Base-by-base conservation (phyloP, 2,888 invertebrate species). In the Halictus quadricinctus region DNA sequence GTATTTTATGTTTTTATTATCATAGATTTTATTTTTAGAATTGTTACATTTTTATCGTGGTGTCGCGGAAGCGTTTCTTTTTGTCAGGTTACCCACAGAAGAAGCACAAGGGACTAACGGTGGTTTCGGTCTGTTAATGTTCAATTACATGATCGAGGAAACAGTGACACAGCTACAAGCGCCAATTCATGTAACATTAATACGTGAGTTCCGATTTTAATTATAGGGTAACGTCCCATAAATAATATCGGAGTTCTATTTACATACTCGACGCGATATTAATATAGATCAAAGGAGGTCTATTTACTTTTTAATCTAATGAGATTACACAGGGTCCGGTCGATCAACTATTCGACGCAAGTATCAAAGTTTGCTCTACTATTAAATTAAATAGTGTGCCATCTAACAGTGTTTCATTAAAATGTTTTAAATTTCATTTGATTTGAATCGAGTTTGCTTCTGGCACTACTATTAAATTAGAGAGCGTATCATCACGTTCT, bases 71-170 rank as follows among this genome's bases (percentile, higher is more conserved):
- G 29, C 13, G 7, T 10, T 36, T 46, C 72, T 58, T 29, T 73
- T 50, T 15, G 64, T 43, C 10, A 46, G 36, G 29, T 81, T 78
- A 75, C 18, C 78, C 79, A 74, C 69, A 73, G 76, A 58, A 76
- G 18, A 43, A 41, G 43, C 29, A 70, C 54, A 29, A 58, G 66
- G 60, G 66, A 79, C 76, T 88, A 88, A 88, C 86, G 88, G 82
- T 84, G 50, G 84, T 80, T 76, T 84, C 79, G 84, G 72, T 88
- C 84, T 88, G 81, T 75, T 84, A 86, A 82, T 72, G 64, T 72
- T 46, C 75, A 70, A 84, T 77, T 48, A 25, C n/a, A 66, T 36
- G 54, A 41, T 60, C n/a, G 66, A 72, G 76, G 75, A 69, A 85
- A 76, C 70, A 41, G 46, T 83, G 58, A 50, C 46, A 36, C 50